Conservation (phyloP, 2,113 vertebrate species). For the Myxocyprinus asiaticus region DNA sequence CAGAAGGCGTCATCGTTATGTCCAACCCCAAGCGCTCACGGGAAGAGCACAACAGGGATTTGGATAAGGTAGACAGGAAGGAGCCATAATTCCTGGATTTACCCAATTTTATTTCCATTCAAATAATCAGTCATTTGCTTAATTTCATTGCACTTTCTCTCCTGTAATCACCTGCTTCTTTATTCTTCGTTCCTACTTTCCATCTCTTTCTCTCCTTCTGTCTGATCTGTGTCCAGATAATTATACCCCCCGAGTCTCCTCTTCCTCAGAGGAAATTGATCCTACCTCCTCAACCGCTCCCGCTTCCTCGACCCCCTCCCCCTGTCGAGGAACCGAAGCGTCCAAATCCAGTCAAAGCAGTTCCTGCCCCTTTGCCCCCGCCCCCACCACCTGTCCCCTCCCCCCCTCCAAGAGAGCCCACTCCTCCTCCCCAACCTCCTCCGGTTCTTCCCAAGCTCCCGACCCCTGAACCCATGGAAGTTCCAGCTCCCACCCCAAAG, state of each 20-base stretch:
- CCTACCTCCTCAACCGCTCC: constrained; percentile 75
- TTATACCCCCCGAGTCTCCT: constrained; percentile 86
- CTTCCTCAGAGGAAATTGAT: constrained; percentile 81
- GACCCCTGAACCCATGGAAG: constrained; percentile 53
- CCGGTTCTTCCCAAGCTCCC: constrained; percentile 43
- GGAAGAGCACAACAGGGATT: constrained; percentile 76
- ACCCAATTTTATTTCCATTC: constrained; percentile 23
- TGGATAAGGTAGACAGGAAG: constrained; percentile 79
- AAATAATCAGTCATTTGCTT: not conserved
- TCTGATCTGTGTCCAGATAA: constrained; percentile 76
- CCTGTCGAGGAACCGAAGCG: constrained; percentile 62
- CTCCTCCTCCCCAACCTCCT: constrained; percentile 52
- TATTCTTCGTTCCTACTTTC: constrained; percentile 35
- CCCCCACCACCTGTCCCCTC: constrained; percentile 35
- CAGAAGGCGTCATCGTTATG: constrained; percentile 83
- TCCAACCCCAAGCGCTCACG: constrained; percentile 81
- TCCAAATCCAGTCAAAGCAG: constrained; percentile 49
- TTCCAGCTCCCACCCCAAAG: constrained; percentile 51
- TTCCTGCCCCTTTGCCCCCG: constrained; percentile 7
- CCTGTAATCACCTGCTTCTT: not conserved
- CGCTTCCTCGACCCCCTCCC: constrained; percentile 58
- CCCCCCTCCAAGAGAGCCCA: constrained; percentile 50
- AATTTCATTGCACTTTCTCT: not conserved
- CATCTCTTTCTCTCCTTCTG: constrained; percentile 48
- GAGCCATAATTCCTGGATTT: not conserved